phyloP scores from a whole-genome alignment of 2,113 vertebrate species.

The Lamprotornis superbus region DNA sequence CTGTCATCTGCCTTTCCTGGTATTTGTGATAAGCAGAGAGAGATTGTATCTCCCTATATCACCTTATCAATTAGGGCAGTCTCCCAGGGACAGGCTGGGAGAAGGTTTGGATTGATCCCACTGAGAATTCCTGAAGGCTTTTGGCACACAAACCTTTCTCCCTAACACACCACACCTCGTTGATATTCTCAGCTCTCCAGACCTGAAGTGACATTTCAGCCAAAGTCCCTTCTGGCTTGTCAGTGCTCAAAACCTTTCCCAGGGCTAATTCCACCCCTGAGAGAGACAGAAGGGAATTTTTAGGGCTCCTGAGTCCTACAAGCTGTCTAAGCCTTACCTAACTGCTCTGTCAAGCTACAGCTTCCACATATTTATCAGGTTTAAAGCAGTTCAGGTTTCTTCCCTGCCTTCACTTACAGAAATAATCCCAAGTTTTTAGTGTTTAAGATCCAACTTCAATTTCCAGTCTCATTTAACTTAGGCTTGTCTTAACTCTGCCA shows the following conservation, averaged over 20 bases:
- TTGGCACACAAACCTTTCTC: neutral
- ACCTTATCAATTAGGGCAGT: neutral
- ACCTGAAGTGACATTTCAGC: neutral
- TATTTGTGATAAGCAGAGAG: neutral
- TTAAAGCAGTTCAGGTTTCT: neutral
- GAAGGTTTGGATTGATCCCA: neutral
- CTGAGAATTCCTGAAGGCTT: neutral
- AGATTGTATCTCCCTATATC: neutral
- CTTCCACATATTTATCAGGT: neutral
- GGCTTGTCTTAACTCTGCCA: neutral
- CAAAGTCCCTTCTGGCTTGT: neutral
- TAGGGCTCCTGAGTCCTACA: neutral
- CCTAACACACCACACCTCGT: neutral
- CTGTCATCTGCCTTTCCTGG: neutral
- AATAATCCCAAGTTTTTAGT: rapidly evolving
- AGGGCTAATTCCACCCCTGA: neutral
- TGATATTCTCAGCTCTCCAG: neutral
- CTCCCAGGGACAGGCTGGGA: neutral
- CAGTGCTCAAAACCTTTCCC: neutral
- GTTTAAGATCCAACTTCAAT: neutral
- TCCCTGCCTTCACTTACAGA: neutral
- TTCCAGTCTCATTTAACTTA: neutral
- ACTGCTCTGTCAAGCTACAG: neutral
- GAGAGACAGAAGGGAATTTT: neutral
- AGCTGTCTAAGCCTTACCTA: neutral